These are phyloP conservation scores for Drosophila dunni DNA, from an alignment of 1,140 invertebrate species.

Conservation along the genomic window DNA sequence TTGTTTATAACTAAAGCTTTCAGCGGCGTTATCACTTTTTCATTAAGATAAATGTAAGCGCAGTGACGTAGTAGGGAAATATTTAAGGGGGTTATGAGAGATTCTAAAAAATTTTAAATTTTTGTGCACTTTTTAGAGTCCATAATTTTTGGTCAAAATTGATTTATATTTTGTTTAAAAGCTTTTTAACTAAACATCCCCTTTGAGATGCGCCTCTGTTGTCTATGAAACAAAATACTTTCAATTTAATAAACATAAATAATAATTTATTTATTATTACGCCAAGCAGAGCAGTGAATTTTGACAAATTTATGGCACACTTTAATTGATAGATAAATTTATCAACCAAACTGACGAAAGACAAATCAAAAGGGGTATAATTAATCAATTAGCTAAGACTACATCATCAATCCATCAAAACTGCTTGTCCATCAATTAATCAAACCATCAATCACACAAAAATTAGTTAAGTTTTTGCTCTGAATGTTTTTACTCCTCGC, in stretches of 20 bases:
- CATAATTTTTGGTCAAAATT: too few relatives aligned
- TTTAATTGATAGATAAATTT: neutral
- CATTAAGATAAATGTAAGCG: too few relatives aligned
- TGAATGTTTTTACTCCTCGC: slow-evolving; percentile 19
- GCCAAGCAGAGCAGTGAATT: slow-evolving; percentile 8
- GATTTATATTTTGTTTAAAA: too few relatives aligned
- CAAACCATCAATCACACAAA: neutral
- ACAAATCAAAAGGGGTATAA: too few relatives aligned
- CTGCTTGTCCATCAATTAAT: neutral
- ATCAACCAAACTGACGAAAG: too few relatives aligned
- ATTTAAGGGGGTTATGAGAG: too few relatives aligned
- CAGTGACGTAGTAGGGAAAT: too few relatives aligned
- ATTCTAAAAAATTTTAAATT: too few relatives aligned
- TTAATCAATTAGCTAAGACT: neutral
- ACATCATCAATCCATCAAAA: neutral
- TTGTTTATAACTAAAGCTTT: too few relatives aligned
- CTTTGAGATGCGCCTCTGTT: neutral
- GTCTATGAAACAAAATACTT: neutral
- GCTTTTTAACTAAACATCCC: neutral
- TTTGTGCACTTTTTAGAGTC: too few relatives aligned
- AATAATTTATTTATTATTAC: slow-evolving; percentile 17
- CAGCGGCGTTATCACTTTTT: too few relatives aligned
- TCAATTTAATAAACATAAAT: slow-evolving; percentile 36
- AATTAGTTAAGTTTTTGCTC: slow-evolving; percentile 6
- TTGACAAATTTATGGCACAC: slow-evolving; percentile 24